These are phyloP conservation scores for Diachrysia chrysitis DNA, from an alignment of 2,888 invertebrate species.

Conservation along the genomic window DNA sequence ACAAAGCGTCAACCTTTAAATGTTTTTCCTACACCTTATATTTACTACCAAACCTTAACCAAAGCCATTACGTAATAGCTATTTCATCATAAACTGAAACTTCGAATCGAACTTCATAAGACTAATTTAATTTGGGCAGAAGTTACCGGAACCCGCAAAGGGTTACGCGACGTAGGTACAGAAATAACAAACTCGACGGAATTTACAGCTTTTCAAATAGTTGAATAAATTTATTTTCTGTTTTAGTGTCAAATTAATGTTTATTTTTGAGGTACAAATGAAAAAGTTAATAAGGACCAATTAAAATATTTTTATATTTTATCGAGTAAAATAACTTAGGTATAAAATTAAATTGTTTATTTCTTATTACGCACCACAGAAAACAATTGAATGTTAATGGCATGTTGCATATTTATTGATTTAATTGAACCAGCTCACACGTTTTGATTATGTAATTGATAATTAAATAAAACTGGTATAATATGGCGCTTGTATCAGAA, in stretches of 20 bases:
- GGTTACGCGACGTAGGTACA: constrained; percentile 9
- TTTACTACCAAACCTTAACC: constrained; percentile 21
- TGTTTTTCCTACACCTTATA: neutral
- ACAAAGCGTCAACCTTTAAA: neutral
- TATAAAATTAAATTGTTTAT: constrained; percentile 10
- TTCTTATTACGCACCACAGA: constrained; percentile 12
- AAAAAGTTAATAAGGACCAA: no score
- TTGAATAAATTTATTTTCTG: neutral
- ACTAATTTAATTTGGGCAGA: constrained; percentile 32
- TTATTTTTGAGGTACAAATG: neutral
- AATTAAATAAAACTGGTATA: constrained; percentile 28
- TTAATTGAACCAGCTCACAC: constrained; percentile 38
- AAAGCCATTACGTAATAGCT: constrained; percentile 19
- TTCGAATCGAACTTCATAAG: constrained; percentile 26
- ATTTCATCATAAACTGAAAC: constrained; percentile 41
- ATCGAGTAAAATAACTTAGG: neutral
- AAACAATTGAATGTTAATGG: constrained; percentile 22
- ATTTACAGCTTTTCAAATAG: constrained; percentile 11
- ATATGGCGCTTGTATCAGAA: constrained; percentile 16
- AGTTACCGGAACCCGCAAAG: constrained; percentile 9
- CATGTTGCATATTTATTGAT: constrained; percentile 42
- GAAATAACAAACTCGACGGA: constrained; percentile 14
- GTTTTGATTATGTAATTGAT: constrained; percentile 27
- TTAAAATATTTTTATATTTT: neutral
- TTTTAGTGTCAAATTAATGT: neutral